A percentile compares a stretch with the other conserved stretches of the same genome.
Evolutionary conservation across 2,888 invertebrate species (phyloP).

Genomic region (Bombyx huttoni): DNA sequence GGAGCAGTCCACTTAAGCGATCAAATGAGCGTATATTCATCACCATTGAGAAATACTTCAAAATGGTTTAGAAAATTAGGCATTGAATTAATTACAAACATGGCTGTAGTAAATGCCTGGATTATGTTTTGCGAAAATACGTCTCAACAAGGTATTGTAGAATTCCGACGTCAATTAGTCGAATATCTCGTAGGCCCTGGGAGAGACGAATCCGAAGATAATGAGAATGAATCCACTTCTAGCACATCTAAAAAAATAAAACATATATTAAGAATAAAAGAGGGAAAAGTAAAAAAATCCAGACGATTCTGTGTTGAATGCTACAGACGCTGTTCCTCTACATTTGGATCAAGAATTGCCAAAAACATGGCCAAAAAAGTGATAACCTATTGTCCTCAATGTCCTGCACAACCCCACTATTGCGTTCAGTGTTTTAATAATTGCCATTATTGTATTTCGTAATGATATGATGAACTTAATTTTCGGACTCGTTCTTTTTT

Average conservation of each 20-base stretch:
- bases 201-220: too few species aligned
- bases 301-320: constrained; percentile 3
- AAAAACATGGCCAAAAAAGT: constrained; percentile 9
- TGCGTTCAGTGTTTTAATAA: constrained; percentile 7
- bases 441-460: not conserved
- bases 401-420: constrained; percentile 6
- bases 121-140: constrained; percentile 13
- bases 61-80: constrained; percentile 32
- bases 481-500: too few species aligned
- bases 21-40: constrained; percentile 23
- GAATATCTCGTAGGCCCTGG: constrained; percentile 2
- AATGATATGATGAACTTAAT: too few species aligned
- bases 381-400: constrained; percentile 5
- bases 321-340: not conserved
- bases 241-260: too few species aligned
- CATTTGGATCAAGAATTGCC: constrained; percentile 4
- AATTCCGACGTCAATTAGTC: constrained; percentile 7
- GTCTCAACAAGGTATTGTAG: constrained; percentile 6
- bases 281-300: too few species aligned
- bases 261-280: too few species aligned
- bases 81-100: constrained; percentile 24
- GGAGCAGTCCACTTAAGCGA: constrained; percentile 25
- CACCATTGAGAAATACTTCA: constrained; percentile 24
- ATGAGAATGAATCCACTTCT: too few species aligned
- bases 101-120: constrained; percentile 20